phyloP scores from a whole-genome alignment of 2,888 invertebrate genomes.

The Trichopria drosophilae region DNA sequence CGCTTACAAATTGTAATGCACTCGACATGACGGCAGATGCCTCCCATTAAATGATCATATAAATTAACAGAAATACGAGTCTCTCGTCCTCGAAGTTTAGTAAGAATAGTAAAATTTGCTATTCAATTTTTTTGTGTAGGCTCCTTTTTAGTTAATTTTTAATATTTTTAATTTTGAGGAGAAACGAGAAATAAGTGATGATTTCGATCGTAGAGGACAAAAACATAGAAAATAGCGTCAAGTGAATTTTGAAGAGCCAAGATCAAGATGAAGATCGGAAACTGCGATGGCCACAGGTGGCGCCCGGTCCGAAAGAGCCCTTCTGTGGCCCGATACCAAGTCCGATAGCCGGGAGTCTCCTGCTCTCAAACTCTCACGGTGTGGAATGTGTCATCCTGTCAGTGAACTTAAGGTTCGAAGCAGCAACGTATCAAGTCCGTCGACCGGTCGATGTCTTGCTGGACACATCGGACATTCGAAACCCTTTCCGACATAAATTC shows the following conservation, averaged over 20 bases:
- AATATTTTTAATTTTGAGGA: no score
- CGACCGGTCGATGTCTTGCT: constrained; percentile 36
- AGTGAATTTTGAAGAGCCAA: constrained; percentile 45
- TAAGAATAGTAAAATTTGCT: no score
- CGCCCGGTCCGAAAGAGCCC: constrained; percentile 48
- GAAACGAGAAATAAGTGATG: constrained; percentile 11
- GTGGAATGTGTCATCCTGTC: constrained; percentile 57
- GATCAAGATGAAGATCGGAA: constrained; percentile 51
- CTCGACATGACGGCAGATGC: no score
- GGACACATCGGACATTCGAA: constrained; percentile 32
- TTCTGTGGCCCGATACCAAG: constrained; percentile 36
- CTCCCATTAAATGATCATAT: no score
- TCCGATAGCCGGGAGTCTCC: constrained; percentile 44
- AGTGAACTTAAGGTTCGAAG: constrained; percentile 48
- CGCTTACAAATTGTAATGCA: no score
- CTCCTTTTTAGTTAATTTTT: no score
- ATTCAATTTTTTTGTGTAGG: no score
- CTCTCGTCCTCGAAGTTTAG: no score
- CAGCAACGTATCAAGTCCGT: constrained; percentile 31
- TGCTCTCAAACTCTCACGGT: constrained; percentile 52
- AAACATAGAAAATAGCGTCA: constrained; percentile 40
- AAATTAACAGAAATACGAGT: no score
- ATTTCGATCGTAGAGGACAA: constrained; percentile 38
- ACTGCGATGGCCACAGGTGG: constrained; percentile 55
- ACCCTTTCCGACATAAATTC: constrained; percentile 6